phyloP scores from a whole-genome alignment of 2,888 invertebrate genomes.

The Neoitamus cyanurus region DNA sequence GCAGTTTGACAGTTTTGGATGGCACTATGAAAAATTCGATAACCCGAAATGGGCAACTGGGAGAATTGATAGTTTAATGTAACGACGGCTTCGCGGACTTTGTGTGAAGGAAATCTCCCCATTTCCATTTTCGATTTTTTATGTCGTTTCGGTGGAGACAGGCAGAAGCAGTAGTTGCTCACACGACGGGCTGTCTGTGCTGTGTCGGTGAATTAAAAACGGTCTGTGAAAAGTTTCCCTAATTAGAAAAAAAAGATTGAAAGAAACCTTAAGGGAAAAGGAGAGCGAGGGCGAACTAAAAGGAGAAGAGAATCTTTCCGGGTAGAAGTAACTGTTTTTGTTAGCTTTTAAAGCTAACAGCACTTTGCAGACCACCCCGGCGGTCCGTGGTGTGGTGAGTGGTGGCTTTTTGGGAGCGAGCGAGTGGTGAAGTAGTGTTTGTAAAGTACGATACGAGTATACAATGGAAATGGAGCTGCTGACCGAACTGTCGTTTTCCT shows the following conservation, averaged over 20 bases:
- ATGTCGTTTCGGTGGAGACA: background rate
- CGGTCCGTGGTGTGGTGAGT: background rate
- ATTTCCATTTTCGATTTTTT: background rate
- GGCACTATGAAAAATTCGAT: constrained; percentile 29
- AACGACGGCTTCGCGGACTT: background rate
- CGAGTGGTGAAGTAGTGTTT: constrained; percentile 20
- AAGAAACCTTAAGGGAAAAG: background rate
- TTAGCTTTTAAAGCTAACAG: constrained; percentile 19
- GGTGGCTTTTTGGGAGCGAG: constrained; percentile 21
- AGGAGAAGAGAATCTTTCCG: background rate
- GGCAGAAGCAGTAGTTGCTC: background rate
- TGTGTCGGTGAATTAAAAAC: background rate
- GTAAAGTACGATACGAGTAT: constrained; percentile 1
- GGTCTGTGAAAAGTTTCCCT: background rate
- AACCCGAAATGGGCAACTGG: background rate
- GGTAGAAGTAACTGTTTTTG: background rate
- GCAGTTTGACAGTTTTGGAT: constrained; percentile 16
- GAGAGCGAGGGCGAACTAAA: background rate
- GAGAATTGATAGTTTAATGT: background rate
- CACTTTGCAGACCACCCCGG: background rate
- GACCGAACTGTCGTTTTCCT: background rate
- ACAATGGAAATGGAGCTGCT: constrained; percentile 7
- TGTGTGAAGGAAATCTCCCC: background rate
- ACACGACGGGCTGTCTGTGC: background rate
- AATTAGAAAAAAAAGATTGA: background rate